Conservation (phyloP, 2,888 invertebrate genomes). For the Pachliopta kotzebuea region DNA sequence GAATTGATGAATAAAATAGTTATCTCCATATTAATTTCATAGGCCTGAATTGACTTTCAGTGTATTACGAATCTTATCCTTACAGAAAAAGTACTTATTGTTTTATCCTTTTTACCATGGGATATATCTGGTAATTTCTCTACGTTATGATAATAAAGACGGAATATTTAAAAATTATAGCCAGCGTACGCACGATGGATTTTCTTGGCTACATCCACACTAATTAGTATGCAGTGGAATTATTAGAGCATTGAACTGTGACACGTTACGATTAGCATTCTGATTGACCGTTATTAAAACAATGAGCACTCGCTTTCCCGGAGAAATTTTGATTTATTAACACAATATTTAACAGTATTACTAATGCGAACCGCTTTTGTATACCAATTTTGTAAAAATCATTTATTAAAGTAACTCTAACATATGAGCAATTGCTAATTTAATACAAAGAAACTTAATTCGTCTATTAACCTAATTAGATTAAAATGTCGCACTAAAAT, state of each 20-base stretch:
- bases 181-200: conserved; percentile 2
- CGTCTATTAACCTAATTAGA: background rate
- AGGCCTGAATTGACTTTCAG: too few species aligned
- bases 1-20: too few species aligned
- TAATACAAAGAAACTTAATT: background rate
- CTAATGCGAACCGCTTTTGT: background rate
- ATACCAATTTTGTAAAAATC: background rate
- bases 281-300: conserved; percentile 47
- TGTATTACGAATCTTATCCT: too few species aligned
- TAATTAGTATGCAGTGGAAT: conserved; percentile 37
- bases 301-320: conserved; percentile 24
- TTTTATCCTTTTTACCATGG: too few species aligned
- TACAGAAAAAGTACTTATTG: too few species aligned
- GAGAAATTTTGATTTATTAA: conserved; percentile 27
- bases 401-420: background rate
- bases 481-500: background rate
- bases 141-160: too few species aligned
- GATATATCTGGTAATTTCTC: too few species aligned
- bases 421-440: background rate
- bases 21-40: too few species aligned
- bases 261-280: conserved; percentile 53
- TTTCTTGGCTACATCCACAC: conserved; percentile 7
- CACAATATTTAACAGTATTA: background rate
- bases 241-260: conserved; percentile 71
- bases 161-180: background rate